Base-by-base conservation (phyloP, 2,113 vertebrate species). In the Isichthys henryi region DNA sequence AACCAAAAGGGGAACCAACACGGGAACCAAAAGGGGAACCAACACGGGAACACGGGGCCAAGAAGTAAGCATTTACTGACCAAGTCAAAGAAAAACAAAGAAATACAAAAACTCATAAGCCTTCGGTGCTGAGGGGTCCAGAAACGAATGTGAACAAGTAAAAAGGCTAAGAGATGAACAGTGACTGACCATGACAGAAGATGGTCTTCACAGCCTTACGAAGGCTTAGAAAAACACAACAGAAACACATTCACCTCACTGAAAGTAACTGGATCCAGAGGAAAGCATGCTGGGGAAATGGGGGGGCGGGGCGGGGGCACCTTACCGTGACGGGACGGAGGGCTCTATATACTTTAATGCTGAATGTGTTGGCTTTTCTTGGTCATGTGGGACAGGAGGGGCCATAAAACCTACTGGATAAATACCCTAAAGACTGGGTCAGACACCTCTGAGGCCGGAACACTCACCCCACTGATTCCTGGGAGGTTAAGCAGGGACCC, bases 401-500 rank as follows among this genome's bases (percentile, higher is more conserved):
- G 23, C 15, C 8, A 45, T 39, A 45, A 21, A 43, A 35, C 2
- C 77, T 39, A 13, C 19, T 39, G 39, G 39, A 45, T 48, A 19
- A 21, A 83, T 48, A 84, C 23, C 82, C 80, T 11, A 39, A 23
- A 19, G 19, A 48, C 6, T 10, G 15, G 43, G 23, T 43, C 39
- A 8, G 46, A 48, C 15, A 48, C 82, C 9, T 43, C 62, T 70
- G 13, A 48, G 39, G 39, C 45, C n/a, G 39, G 80, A 90, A 92
- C 87, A 97, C 97, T 97, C 95, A 99, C 98, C 93, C 97, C 96
- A 92, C 98, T 98, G 95, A 99, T 97, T 94, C 98, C 98, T 45
- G 98, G 98, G 92, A 99, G 96, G 95, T 99, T 99, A 90, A 99
- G 95, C 92, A 99, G 94, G n/a, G 97, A 98, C 43, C 98, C 98